phyloP scores from a whole-genome alignment of 2,888 invertebrate genomes.

The Monochamus alternatus region DNA sequence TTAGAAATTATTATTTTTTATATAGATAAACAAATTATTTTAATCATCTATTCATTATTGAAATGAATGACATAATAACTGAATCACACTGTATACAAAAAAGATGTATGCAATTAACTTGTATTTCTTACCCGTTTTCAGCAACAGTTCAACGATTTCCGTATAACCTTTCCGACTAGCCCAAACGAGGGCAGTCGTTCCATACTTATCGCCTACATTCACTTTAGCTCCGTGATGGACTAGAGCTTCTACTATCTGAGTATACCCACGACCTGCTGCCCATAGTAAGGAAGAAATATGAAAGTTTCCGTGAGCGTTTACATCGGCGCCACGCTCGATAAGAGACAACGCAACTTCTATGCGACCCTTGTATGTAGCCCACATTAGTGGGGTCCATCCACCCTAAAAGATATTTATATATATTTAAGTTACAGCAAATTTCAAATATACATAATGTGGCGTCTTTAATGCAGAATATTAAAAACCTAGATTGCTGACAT shows the following conservation, averaged over 20 bases:
- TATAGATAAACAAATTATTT: too few relatives aligned
- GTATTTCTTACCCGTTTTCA: conserved; percentile 79
- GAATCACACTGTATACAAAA: too few relatives aligned
- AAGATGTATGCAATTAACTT: too few relatives aligned
- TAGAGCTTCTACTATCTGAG: conserved; percentile 87
- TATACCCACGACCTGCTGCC: conserved; percentile 95
- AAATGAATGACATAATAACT: too few relatives aligned
- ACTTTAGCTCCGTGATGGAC: conserved; percentile 92
- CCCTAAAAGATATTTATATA: conserved; percentile 78
- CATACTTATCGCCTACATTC: conserved; percentile 97
- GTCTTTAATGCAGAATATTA: too few relatives aligned
- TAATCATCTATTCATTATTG: too few relatives aligned
- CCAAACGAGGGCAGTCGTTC: conserved; percentile 97
- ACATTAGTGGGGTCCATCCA: conserved; percentile 97
- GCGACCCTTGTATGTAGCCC: conserved; percentile 94
- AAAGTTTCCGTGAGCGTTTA: conserved; percentile 96
- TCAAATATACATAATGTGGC: neutral
- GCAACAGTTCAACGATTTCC: conserved; percentile 85
- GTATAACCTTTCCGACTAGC: conserved; percentile 93
- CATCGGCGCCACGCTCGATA: conserved; percentile 91
- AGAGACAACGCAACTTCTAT: conserved; percentile 84
- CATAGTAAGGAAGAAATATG: conserved; percentile 94
- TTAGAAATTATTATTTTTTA: too few relatives aligned
- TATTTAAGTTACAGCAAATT: too few relatives aligned
- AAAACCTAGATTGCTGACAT: too few relatives aligned